Conservation (phyloP, 2,797 vertebrate species). For the Sylvia borin region DNA sequence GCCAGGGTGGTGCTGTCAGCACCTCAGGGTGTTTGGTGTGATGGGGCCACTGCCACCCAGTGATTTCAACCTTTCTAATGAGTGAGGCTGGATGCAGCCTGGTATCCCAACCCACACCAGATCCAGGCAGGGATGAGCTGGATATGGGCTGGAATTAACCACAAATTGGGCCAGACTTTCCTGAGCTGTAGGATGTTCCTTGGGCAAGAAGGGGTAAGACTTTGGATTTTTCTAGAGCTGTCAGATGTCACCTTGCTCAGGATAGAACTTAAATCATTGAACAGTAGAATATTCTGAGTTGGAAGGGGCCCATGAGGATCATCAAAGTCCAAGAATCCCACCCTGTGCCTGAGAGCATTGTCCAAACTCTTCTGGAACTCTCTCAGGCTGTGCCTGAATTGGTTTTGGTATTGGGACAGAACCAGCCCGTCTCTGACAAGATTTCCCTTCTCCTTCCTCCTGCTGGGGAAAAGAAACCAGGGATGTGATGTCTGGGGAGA, state of each 20-base stretch:
- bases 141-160: not conserved
- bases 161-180: not conserved
- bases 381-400: not conserved
- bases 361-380: not conserved
- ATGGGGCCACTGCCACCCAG: not conserved
- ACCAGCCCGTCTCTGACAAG: not conserved
- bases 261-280: not conserved
- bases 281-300: not conserved
- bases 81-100: not conserved
- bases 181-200: not conserved
- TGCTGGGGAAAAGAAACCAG: not conserved
- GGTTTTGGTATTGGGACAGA: not conserved
- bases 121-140: not conserved
- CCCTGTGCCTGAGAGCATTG: not conserved
- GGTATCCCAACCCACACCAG: not conserved
- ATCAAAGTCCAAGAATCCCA: not conserved
- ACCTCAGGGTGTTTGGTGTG: not conserved
- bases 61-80: not conserved
- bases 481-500: not conserved
- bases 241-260: not conserved
- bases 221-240: not conserved
- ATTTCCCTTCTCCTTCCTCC: not conserved
- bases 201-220: not conserved
- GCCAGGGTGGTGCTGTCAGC: not conserved
- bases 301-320: not conserved